Evolutionary conservation across 2,113 vertebrate genomes (phyloP), one percentile per base, ranked within the genome.

Genomic region (Platysteira castanea): DNA sequence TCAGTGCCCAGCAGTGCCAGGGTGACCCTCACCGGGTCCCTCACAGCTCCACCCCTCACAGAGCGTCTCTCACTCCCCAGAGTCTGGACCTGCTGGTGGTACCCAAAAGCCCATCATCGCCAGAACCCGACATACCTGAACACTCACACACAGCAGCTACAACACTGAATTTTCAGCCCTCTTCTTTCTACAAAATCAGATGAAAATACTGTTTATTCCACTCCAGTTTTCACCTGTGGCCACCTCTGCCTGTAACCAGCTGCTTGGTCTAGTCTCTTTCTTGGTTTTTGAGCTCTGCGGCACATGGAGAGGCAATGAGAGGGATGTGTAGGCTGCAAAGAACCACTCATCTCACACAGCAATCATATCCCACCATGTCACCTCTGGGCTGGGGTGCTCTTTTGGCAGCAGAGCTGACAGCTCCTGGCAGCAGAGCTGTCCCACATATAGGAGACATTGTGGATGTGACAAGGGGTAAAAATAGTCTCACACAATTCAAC

Each of bases 21-120:
- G n/a, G 35, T 16, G 42, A 21, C 31, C 42, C 42, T 15, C 3
- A 1, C 17, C n/a, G 22, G 13, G 24, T 63, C 2, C 11, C 19
- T 28, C 47, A 33, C 0, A 0, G 13, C 23, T 65, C 3, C 0
- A 30, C 11, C 5, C 12, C 14, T 87, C 5, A 1, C 18, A 71
- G 49, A 42, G 26, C 37, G 87, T 27, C 21, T 77, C 18, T 68
- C 33, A 4, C 7, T 41, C 13, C 5, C 24, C 15, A 2, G 11
- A 41, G 6, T 7, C 15, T 74, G 54, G 20, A 69, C 9, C 19
- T 24, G 21, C 13, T 57, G 22, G 23, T 83, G 37, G 26, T 30
- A 73, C 28, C 30, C 24, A 63, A 89, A 85, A 76, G 2, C 22
- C 21, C 17, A 5, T 30, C 73, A 47, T 46, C 6, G 7, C 53